Conservation (phyloP, 2,888 invertebrate genomes). For the Drosophila hamatofila region DNA sequence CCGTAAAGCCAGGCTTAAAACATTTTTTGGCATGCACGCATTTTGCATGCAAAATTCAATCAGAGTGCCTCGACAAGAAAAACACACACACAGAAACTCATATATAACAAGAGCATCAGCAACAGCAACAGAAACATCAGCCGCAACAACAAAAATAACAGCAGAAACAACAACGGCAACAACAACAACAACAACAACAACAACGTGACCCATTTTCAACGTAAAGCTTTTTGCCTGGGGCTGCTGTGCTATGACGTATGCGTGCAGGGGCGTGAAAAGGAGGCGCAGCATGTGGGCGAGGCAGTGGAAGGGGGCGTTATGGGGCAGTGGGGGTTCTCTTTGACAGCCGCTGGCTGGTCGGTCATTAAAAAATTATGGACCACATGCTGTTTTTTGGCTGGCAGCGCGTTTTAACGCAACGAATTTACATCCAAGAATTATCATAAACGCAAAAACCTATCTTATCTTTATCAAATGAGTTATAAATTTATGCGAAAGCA, state of each 20-base stretch:
- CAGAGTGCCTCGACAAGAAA: constrained; percentile 55
- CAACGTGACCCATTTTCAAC: constrained; percentile 71
- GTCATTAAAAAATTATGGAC: constrained; percentile 75
- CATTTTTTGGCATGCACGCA: constrained; percentile 50
- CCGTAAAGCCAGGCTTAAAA: constrained; percentile 18
- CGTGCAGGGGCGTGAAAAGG: constrained; percentile 25
- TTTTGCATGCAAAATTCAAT: constrained; percentile 80
- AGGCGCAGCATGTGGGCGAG: background rate
- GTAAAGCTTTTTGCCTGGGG: constrained; percentile 79
- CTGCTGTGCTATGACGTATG: constrained; percentile 70
- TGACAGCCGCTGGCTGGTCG: constrained; percentile 45
- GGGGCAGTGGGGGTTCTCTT: background rate
- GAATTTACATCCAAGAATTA: constrained; percentile 18
- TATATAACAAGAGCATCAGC: constrained; percentile 8
- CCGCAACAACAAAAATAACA: constrained; percentile 39
- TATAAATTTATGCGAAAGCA: background rate
- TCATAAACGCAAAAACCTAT: constrained; percentile 13
- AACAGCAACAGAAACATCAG: constrained; percentile 33
- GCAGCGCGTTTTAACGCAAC: constrained; percentile 30
- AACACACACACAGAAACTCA: constrained; percentile 24
- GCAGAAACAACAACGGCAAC: constrained; percentile 19
- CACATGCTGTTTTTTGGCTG: constrained; percentile 59
- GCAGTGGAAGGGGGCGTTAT: background rate
- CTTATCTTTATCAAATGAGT: background rate
- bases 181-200: constrained; percentile 42